Base-by-base conservation (phyloP, 2,113 vertebrate species). In the Apistogramma diplotaenia region DNA sequence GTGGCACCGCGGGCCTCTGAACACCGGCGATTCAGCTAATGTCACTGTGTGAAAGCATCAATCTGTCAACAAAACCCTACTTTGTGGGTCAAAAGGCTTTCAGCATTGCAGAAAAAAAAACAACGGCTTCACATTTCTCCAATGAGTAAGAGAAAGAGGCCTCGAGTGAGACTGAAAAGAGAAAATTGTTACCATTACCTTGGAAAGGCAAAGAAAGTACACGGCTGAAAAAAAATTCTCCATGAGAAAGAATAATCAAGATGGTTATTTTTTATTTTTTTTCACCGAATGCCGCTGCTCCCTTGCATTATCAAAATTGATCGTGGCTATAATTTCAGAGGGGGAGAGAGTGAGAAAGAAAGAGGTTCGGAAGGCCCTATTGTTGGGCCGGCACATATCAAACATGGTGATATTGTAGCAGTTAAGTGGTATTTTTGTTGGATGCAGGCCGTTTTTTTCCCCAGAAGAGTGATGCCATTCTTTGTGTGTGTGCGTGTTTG, bases 31-130 rank as follows among this genome's bases (percentile, higher is more conserved):
- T 93, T 94, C 92, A 90, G 89, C 89, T 95, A 94, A 94, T 94
- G 93, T 95, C 91, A 87, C 91, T 87, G 93, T 91, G 91, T 89
- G 90, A 94, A 94, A 93, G 93, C 89, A 92, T 88, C 90, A 94
- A 95, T 95, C 94, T 94, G 93, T 93, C 93, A 92, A 92, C 92
- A 94, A 95, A 94, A 95, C 93, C 87, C 89, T 89, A 84, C 86
- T 95, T 96, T 93, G 87, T 83, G 70, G 94, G 95, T 95, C 94
- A 95, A 93, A 94, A 94, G 91, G 88, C 92, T 94, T 93, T 91
- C 89, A 87, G 87, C 87, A 67, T 92, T 65, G 88, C 81, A 53
- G 72, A 74, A 71, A 84, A 85, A 88, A 81, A 85, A 37, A 81
- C 71, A 90, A 83, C 79, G 7, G 80, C 83, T 76, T 49, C 67